phyloP scores from a whole-genome alignment of 2,797 vertebrate genomes.

The Nannoperca australis region DNA sequence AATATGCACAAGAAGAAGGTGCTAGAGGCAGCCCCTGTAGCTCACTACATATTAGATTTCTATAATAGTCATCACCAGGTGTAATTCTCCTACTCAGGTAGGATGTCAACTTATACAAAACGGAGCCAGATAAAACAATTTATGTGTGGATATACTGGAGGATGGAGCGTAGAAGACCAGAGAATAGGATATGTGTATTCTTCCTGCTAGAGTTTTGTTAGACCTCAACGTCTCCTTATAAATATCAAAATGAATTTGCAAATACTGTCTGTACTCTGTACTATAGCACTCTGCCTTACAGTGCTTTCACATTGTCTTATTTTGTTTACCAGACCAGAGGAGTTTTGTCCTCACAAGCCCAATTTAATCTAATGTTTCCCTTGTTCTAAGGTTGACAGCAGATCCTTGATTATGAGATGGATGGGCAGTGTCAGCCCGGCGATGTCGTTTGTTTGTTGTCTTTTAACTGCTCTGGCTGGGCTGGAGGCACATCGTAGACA shows the following conservation, averaged over 20 bases:
- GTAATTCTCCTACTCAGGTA: constrained; percentile 11
- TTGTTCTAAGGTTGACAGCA: neutral
- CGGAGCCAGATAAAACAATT: constrained; percentile 11
- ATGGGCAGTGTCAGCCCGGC: neutral
- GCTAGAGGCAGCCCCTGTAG: neutral
- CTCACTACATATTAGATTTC: neutral
- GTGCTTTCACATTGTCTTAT: neutral
- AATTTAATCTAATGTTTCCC: neutral
- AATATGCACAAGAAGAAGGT: neutral
- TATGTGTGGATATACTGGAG: neutral
- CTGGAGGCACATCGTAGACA: neutral
- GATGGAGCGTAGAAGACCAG: neutral
- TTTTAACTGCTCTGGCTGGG: neutral
- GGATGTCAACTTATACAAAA: constrained; percentile 2
- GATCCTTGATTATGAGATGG: neutral
- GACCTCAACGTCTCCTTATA: constrained; percentile 12
- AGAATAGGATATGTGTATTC: neutral
- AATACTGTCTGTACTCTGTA: neutral
- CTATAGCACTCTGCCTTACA: neutral
- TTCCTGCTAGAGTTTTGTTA: neutral
- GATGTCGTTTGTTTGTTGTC: neutral
- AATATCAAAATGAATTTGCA: neutral
- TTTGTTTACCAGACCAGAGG: neutral
- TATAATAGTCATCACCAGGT: neutral
- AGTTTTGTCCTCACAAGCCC: neutral